phyloP scores from a whole-genome alignment of 2,113 vertebrate genomes.

The Engystomops pustulosus region DNA sequence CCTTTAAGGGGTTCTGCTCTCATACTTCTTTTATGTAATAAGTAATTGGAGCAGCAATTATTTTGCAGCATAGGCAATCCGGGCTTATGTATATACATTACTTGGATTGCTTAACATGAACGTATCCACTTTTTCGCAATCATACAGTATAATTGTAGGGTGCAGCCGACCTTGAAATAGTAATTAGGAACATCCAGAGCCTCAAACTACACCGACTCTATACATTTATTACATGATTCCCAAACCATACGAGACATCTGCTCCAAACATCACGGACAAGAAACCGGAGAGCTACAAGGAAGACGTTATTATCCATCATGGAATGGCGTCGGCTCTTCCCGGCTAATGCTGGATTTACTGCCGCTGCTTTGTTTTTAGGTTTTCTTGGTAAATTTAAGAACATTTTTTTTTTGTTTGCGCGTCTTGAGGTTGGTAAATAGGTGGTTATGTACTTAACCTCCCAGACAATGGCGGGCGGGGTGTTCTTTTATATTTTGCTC shows the following conservation, averaged over 20 bases:
- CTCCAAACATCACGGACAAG: constrained; percentile 69
- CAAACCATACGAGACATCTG: constrained; percentile 44
- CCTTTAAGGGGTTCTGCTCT: too few species aligned
- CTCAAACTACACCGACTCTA: not conserved
- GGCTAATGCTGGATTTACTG: constrained; percentile 57
- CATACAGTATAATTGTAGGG: constrained; percentile 30
- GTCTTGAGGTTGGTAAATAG: constrained; percentile 8
- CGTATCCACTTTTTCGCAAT: constrained; percentile 38
- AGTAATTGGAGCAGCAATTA: not conserved
- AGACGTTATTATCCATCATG: constrained; percentile 70
- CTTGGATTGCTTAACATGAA: constrained; percentile 20
- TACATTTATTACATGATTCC: not conserved
- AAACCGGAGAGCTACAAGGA: constrained; percentile 63
- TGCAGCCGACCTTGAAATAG: constrained; percentile 17
- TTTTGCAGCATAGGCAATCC: constrained; percentile 9
- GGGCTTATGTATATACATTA: not conserved
- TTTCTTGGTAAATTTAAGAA: constrained; percentile 14
- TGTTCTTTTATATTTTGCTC: not conserved
- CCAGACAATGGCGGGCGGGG: constrained; percentile 3
- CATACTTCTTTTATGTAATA: not conserved
- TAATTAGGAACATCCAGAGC: constrained; percentile 21
- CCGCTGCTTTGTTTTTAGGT: not conserved
- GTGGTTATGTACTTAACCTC: constrained; percentile 28
- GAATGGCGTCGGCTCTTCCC: constrained; percentile 66
- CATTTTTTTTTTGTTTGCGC: constrained; percentile 13